Percentiles rank a stretch among this genome's conserved stretches.
phyloP scores from a whole-genome alignment of 2,797 vertebrate species.

The Falco rusticolus region DNA sequence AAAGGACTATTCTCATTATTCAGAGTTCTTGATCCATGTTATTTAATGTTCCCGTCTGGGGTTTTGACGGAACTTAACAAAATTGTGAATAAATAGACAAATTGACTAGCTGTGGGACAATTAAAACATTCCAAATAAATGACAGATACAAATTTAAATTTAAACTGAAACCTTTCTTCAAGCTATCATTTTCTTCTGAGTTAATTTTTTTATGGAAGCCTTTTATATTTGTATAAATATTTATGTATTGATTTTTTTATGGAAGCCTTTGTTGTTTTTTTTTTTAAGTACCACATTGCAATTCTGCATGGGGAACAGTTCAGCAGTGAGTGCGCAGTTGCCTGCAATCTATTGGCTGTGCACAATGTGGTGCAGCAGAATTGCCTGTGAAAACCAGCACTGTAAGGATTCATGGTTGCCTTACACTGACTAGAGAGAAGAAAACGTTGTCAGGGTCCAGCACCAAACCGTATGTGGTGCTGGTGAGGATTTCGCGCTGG shows the following conservation, averaged over 20 bases:
- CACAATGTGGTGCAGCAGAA: too few species aligned
- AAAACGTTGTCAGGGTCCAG: neutral
- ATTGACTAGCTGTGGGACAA: neutral
- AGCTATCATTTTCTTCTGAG: neutral
- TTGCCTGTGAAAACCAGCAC: neutral
- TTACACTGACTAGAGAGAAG: rapidly evolving
- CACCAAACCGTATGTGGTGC: rapidly evolving
- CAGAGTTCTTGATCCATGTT: conserved; percentile 24
- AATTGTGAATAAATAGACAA: neutral
- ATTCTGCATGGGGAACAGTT: too few species aligned
- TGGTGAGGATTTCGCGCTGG: neutral
- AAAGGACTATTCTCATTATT: conserved; percentile 37
- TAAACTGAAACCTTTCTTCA: neutral
- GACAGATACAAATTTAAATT: neutral
- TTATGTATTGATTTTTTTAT: too few species aligned
- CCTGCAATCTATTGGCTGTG: neutral
- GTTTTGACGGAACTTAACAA: neutral
- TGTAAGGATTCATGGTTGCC: too few species aligned
- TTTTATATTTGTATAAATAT: neutral
- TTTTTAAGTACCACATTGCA: neutral
- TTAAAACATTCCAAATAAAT: neutral
- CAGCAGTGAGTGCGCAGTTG: too few species aligned
- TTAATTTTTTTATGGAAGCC: neutral
- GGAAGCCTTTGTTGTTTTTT: too few species aligned
- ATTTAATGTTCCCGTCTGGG: conserved; percentile 9